Evolutionary conservation across 2,113 vertebrate species (phyloP).

Genomic region (Anolis carolinensis): DNA sequence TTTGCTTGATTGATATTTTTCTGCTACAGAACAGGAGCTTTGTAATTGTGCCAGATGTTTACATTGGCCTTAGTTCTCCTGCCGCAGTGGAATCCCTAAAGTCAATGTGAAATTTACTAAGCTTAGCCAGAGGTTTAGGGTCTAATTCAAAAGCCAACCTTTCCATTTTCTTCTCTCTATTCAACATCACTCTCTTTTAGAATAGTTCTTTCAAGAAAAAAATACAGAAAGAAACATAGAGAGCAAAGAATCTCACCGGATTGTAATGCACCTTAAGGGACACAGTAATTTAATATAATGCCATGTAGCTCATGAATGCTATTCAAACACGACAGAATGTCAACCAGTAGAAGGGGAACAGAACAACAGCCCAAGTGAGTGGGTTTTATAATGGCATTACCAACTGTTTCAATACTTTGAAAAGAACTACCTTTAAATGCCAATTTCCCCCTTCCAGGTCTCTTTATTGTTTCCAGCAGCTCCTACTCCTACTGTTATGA

Average conservation of each 20-base stretch:
- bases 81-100: rapidly evolving
- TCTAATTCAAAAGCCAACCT: slow-evolving; percentile 18
- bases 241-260: background rate
- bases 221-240: background rate
- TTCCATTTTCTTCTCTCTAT: background rate
- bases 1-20: background rate
- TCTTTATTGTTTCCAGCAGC: slow-evolving; percentile 42
- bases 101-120: background rate
- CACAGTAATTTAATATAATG: background rate
- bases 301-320: background rate
- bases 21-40: background rate
- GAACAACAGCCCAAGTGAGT: background rate
- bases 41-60: background rate
- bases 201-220: background rate
- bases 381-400: slow-evolving; percentile 35
- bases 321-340: background rate
- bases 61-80: background rate
- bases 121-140: background rate
- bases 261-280: background rate
- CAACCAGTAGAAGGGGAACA: slow-evolving; percentile 3
- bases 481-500: slow-evolving; percentile 50
- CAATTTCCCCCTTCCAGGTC: slow-evolving; percentile 49
- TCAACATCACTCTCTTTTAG: background rate
- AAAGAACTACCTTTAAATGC: slow-evolving; percentile 44
- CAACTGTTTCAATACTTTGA: slow-evolving; percentile 43